Conservation (phyloP, 2,888 invertebrate genomes). For the Lasioglossum villosulum region DNA sequence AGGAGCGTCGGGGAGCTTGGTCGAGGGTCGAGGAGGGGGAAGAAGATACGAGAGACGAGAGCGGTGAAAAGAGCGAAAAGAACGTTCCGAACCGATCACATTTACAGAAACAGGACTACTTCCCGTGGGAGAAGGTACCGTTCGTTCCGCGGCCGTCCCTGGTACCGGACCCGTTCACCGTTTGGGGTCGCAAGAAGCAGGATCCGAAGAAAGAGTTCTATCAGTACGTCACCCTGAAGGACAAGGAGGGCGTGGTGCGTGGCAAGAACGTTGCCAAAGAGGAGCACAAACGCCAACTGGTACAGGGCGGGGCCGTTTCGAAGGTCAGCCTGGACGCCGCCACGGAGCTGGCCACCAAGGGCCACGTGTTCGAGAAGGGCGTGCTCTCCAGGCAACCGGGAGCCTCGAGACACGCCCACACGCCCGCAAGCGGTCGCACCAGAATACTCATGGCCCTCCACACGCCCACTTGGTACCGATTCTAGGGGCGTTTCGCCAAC, state of each 20-base stretch:
- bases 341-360: slow-evolving; percentile 80
- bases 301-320: slow-evolving; percentile 80
- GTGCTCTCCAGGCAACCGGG: slow-evolving; percentile 79
- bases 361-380: slow-evolving; percentile 82
- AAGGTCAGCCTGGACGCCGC: slow-evolving; percentile 82
- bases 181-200: slow-evolving; percentile 89
- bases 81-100: slow-evolving; percentile 52
- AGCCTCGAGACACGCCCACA: slow-evolving; percentile 73
- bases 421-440: slow-evolving; percentile 81
- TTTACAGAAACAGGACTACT: slow-evolving; percentile 90
- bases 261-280: slow-evolving; percentile 80
- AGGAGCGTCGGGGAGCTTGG: slow-evolving; percentile 16
- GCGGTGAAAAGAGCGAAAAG: slow-evolving; percentile 9
- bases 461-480: slow-evolving; percentile 83
- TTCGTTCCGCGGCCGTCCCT: slow-evolving; percentile 94
- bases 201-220: slow-evolving; percentile 82
- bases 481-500: slow-evolving; percentile 64
- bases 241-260: slow-evolving; percentile 78
- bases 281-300: slow-evolving; percentile 81
- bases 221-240: slow-evolving; percentile 81
- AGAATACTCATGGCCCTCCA: slow-evolving; percentile 82
- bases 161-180: slow-evolving; percentile 93
- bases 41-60: slow-evolving; percentile 4
- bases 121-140: slow-evolving; percentile 96
- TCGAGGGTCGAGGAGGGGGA: slow-evolving; percentile 16